Evolutionary conservation across 2,797 vertebrate species (phyloP).

Genomic region (Salarias fasciatus): DNA sequence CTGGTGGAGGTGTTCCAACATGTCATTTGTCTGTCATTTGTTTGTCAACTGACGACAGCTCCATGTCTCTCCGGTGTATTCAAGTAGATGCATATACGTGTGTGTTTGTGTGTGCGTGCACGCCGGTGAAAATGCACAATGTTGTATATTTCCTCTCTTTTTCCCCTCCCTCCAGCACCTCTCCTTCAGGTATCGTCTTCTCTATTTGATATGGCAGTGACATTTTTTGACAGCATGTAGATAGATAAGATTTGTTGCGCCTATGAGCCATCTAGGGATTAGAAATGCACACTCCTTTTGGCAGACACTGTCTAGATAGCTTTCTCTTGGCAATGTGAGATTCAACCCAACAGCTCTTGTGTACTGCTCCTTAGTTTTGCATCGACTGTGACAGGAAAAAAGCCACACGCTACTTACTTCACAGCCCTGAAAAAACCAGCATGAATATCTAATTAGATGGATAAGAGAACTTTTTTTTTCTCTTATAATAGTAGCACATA

Average conservation of each 20-base stretch:
- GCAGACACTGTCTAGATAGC: conserved; percentile 80
- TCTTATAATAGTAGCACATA: conserved; percentile 6
- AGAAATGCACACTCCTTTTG: conserved; percentile 78
- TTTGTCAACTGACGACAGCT: conserved; percentile 83
- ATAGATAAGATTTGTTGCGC: conserved; percentile 82
- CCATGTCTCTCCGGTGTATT: conserved; percentile 74
- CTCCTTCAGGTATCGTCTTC: conserved; percentile 79
- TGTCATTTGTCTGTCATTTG: conserved; percentile 89
- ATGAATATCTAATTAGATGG: conserved; percentile 56
- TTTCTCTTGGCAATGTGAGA: conserved; percentile 78
- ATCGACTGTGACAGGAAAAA: conserved; percentile 69
- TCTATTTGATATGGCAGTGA: conserved; percentile 82
- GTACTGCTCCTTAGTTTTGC: conserved; percentile 75
- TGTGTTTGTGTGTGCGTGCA: conserved; percentile 28
- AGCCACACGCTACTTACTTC: conserved; percentile 60
- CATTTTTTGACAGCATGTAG: conserved; percentile 86
- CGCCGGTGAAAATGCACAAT: conserved; percentile 65
- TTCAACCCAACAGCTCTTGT: conserved; percentile 75
- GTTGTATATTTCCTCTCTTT: conserved; percentile 64
- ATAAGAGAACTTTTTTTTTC: conserved; percentile 16
- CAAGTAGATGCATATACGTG: conserved; percentile 49
- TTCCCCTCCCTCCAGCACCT: conserved; percentile 69
- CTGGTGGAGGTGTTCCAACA: conserved; percentile 82
- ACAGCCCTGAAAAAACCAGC: conserved; percentile 43
- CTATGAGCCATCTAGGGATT: conserved; percentile 81